These are phyloP conservation scores for Thamnophis sirtalis DNA, from an alignment of 2,113 vertebrate genomes.

Conservation along the genomic window DNA sequence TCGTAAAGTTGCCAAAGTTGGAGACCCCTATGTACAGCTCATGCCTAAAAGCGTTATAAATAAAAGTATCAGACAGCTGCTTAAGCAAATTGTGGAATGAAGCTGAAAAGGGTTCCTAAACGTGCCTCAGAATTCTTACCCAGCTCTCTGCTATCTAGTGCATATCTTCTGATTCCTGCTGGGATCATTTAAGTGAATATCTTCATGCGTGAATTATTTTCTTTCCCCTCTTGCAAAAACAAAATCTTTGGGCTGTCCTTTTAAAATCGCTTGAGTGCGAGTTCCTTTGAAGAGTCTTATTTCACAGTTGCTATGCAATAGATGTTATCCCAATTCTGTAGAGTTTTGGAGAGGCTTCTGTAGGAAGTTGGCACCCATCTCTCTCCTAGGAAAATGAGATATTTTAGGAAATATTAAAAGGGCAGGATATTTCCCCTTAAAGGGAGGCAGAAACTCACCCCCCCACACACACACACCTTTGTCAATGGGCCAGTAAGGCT, in stretches of 20 bases:
- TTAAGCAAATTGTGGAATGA: not conserved
- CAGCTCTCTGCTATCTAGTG: not conserved
- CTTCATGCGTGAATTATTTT: not conserved
- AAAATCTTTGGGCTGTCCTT: not conserved
- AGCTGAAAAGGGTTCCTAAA: not conserved
- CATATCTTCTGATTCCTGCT: not conserved
- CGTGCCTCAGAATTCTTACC: not conserved
- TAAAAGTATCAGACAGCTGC: not conserved
- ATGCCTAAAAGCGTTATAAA: not conserved
- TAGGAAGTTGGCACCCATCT: too few relatives aligned
- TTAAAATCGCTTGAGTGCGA: not conserved
- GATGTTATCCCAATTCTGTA: not conserved
- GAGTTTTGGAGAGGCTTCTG: not conserved
- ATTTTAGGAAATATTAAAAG: too few relatives aligned
- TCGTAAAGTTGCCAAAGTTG: too few relatives aligned
- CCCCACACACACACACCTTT: too few relatives aligned
- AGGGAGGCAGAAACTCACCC: too few relatives aligned
- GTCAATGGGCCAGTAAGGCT: too few relatives aligned
- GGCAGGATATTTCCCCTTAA: too few relatives aligned
- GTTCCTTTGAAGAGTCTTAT: not conserved
- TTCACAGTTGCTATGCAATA: not conserved
- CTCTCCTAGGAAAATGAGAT: too few relatives aligned
- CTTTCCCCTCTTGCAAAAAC: not conserved
- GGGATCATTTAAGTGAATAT: not conserved
- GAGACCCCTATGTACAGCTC: too few relatives aligned